Evolutionary conservation across 2,888 invertebrate genomes (phyloP).

Genomic region (Agriopis leucophaearia): DNA sequence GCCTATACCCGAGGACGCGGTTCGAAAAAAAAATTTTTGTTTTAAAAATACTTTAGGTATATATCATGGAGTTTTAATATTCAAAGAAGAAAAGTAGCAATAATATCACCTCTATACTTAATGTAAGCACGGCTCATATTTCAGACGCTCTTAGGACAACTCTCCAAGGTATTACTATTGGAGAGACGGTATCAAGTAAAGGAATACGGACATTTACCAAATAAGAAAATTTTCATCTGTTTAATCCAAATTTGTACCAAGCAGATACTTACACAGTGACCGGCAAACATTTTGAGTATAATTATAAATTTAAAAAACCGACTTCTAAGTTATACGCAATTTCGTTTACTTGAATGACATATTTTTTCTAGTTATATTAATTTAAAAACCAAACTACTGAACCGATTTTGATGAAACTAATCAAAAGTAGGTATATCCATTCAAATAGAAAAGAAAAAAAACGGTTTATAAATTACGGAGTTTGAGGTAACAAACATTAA

Average conservation of each 20-base stretch:
- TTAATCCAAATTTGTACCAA: not conserved
- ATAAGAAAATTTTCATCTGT: not conserved
- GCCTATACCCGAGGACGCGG: too few relatives aligned
- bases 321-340: too few relatives aligned
- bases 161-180: slow-evolving; percentile 57
- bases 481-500: too few relatives aligned
- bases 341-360: too few relatives aligned
- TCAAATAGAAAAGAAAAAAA: not conserved
- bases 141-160: slow-evolving; percentile 70
- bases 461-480: not conserved
- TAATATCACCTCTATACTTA: slow-evolving; percentile 32
- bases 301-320: not conserved
- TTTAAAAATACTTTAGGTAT: too few relatives aligned
- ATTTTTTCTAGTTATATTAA: too few relatives aligned
- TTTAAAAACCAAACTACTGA: too few relatives aligned
- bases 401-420: too few relatives aligned
- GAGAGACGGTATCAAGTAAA: slow-evolving; percentile 58
- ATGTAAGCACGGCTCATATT: slow-evolving; percentile 58
- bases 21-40: too few relatives aligned
- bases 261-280: not conserved
- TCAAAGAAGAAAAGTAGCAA: slow-evolving; percentile 17
- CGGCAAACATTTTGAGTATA: not conserved
- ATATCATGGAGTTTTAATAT: slow-evolving; percentile 10
- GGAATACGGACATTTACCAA: slow-evolving; percentile 35
- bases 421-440: too few relatives aligned